A percentile compares a stretch with the other conserved stretches of the same genome.
phyloP scores from a whole-genome alignment of 2,888 invertebrate species.

The Melinaea menophilus region DNA sequence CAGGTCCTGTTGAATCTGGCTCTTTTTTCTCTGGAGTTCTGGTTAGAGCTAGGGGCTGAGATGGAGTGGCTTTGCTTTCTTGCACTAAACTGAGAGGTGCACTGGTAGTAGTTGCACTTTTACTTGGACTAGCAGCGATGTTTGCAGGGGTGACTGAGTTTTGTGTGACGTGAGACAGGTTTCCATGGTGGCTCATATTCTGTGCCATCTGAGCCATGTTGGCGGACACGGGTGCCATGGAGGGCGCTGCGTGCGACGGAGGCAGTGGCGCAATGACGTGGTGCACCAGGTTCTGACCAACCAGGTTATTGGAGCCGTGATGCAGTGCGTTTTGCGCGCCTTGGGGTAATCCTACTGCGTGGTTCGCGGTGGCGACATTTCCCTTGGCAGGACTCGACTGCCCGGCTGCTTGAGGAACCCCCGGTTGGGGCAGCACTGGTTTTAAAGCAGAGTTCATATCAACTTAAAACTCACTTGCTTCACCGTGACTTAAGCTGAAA shows the following conservation, averaged over 20 bases:
- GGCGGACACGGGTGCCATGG: conserved; percentile 72
- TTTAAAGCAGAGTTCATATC: conserved; percentile 81
- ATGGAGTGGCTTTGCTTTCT: conserved; percentile 52
- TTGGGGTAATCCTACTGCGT: conserved; percentile 64
- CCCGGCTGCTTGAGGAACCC: conserved; percentile 66
- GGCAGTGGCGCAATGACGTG: conserved; percentile 53
- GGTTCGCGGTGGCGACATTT: conserved; percentile 66
- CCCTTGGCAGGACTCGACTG: conserved; percentile 68
- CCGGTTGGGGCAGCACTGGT: conserved; percentile 76
- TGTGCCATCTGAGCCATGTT: conserved; percentile 76
- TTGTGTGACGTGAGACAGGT: conserved; percentile 67
- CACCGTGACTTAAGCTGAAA: conserved; percentile 57
- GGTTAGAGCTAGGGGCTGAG: conserved; percentile 67
- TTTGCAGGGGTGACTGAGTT: conserved; percentile 57
- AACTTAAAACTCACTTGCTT: conserved; percentile 47
- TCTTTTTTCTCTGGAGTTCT: conserved; percentile 71
- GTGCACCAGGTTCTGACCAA: conserved; percentile 64
- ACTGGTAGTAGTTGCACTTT: conserved; percentile 50
- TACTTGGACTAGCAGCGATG: conserved; percentile 57
- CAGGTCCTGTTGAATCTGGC: conserved; percentile 59
- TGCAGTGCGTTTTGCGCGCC: conserved; percentile 64
- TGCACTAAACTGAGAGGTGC: conserved; percentile 70
- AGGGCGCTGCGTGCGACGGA: conserved; percentile 61
- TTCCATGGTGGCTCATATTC: conserved; percentile 75
- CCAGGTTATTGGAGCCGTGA: conserved; percentile 55